A percentile compares a stretch with the other conserved stretches of the same genome.
These are phyloP conservation scores for Coturnix japonica DNA, from an alignment of 2,113 vertebrate genomes.

Conservation along the genomic window DNA sequence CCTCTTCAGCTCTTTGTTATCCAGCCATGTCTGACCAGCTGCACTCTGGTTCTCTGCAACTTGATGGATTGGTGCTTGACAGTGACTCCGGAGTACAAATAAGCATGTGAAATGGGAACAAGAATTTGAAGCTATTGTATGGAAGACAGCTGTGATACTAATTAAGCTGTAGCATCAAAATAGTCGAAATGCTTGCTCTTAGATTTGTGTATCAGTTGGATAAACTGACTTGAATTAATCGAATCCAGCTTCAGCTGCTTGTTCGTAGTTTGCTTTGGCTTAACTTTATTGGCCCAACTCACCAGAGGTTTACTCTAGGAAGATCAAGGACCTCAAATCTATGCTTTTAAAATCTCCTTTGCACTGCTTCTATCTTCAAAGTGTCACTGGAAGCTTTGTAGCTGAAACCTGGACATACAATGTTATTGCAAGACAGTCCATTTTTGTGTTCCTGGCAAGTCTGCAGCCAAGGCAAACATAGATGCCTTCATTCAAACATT, in stretches of 20 bases:
- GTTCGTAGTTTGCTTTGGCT: slow-evolving; percentile 24
- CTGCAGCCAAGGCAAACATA: neutral
- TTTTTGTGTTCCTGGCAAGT: neutral
- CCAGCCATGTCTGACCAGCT: neutral
- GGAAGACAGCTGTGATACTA: slow-evolving; percentile 17
- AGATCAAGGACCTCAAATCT: slow-evolving; percentile 49
- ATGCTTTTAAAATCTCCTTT: slow-evolving; percentile 56
- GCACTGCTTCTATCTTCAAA: slow-evolving; percentile 1
- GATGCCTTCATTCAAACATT: neutral
- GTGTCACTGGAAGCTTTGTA: slow-evolving; percentile 20
- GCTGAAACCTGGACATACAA: slow-evolving; percentile 4
- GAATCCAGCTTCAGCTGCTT: neutral
- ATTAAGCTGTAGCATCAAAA: neutral
- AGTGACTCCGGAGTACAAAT: neutral
- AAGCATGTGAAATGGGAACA: neutral
- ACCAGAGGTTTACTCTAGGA: slow-evolving; percentile 51
- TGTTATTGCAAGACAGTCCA: neutral
- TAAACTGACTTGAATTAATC: slow-evolving; percentile 16
- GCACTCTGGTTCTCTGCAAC: neutral
- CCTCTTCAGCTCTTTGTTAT: neutral
- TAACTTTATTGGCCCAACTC: slow-evolving; percentile 20
- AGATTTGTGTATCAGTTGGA: neutral
- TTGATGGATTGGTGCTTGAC: neutral
- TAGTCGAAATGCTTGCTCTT: slow-evolving; percentile 11
- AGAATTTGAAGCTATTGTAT: slow-evolving; percentile 20